phyloP scores from a whole-genome alignment of 2,888 invertebrate species.

The Theretra japonica region DNA sequence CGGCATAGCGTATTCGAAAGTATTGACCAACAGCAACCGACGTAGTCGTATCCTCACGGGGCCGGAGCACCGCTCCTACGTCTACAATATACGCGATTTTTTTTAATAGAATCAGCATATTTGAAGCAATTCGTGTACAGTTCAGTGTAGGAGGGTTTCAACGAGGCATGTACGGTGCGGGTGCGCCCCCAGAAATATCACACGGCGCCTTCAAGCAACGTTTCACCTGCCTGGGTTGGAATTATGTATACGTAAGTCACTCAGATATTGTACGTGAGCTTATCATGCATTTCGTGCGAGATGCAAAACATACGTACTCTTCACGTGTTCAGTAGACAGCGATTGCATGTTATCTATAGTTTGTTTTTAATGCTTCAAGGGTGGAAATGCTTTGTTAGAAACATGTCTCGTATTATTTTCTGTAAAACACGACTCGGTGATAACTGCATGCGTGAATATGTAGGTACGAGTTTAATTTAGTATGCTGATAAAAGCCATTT shows the following conservation, averaged over 20 bases:
- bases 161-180: slow-evolving; percentile 29
- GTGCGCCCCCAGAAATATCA: neutral
- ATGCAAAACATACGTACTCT: slow-evolving; percentile 13
- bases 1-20: slow-evolving; percentile 32
- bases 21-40: slow-evolving; percentile 25
- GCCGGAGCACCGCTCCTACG: slow-evolving; percentile 6
- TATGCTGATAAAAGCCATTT: neutral
- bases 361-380: slow-evolving; percentile 25
- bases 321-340: slow-evolving; percentile 23
- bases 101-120: neutral
- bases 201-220: neutral
- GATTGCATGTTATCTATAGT: slow-evolving; percentile 21
- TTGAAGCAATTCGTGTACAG: slow-evolving; percentile 15
- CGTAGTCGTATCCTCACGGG: slow-evolving; percentile 14
- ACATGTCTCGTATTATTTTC: slow-evolving; percentile 26
- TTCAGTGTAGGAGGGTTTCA: slow-evolving; percentile 9
- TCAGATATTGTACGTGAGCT: slow-evolving; percentile 13
- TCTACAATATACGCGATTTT: slow-evolving; percentile 2
- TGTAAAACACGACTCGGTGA: slow-evolving; percentile 22
- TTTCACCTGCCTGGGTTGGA: slow-evolving; percentile 11
- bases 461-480: neutral
- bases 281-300: slow-evolving; percentile 24
- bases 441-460: slow-evolving; percentile 20
- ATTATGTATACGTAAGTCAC: slow-evolving; percentile 29
- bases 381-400: slow-evolving; percentile 25